Conservation (phyloP, 2,888 invertebrate genomes). For the Syrista parreyssii region DNA sequence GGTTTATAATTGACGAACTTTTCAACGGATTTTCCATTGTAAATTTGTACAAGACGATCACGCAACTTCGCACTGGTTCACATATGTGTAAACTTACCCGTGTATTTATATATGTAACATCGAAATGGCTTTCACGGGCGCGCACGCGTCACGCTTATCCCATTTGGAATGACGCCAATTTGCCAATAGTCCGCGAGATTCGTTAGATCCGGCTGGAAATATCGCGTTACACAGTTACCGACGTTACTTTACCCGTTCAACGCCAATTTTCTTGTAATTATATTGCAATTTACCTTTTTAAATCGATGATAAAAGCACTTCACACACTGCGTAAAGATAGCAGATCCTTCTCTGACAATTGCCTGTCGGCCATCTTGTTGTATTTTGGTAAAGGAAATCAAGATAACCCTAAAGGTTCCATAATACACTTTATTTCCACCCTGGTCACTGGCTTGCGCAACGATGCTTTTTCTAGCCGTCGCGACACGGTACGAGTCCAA, state of each 20-base stretch:
- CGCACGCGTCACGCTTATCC: constrained; percentile 38
- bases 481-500: neutral
- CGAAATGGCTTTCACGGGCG: constrained; percentile 29
- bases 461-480: neutral
- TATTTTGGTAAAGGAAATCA: neutral
- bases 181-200: constrained; percentile 41
- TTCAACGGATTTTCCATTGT: neutral
- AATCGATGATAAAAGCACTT: neutral
- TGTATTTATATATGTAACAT: neutral
- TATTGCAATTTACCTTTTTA: neutral
- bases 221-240: constrained; percentile 27
- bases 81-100: constrained; percentile 20
- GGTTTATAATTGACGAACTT: neutral
- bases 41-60: neutral
- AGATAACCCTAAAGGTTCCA: neutral
- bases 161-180: constrained; percentile 54
- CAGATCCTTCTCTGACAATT: neutral
- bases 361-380: neutral
- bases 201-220: constrained; percentile 49
- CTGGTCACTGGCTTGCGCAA: neutral
- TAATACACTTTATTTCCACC: neutral
- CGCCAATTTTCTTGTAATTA: constrained; percentile 22
- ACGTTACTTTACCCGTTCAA: neutral
- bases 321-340: neutral
- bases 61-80: neutral